Evolutionary conservation across 2,888 invertebrate genomes (phyloP), one percentile per base, ranked within the genome.

Genomic region (Drosophila kambysellisi): DNA sequence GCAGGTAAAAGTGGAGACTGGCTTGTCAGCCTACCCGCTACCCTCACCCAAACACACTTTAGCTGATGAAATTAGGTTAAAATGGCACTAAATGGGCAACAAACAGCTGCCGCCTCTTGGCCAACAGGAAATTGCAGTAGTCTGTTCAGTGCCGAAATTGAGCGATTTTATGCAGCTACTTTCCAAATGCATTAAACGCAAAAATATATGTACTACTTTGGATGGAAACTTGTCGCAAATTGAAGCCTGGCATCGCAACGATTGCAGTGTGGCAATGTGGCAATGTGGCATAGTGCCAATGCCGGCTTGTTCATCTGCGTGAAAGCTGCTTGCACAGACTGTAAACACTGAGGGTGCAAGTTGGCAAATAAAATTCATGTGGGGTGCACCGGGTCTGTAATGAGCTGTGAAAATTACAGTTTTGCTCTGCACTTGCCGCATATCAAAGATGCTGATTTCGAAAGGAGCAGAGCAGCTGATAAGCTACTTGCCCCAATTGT

Each of bases 21-120:
- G 56, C 51, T 43, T 48, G 50, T 30, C 41, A 7, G 32, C 11
- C 52, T 1, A 48, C 2, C n/a, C 12, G 2, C 15, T 1, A 15
- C 20, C 8, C 11, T 29, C 17, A 9, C 12, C 12, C 33, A 51
- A 8, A 12, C 37, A 51, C 41, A 51, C 53, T 48, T 25, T 41
- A 50, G 69, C 82, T 86, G 81, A 89, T 90, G 71, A 81, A 89
- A 90, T 85, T 90, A 89, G 85, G 90, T 87, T 85, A 90, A 85
- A 89, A 84, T 81, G 87, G 84, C 73, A 75, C 71, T 86, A 88
- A 85, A 90, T 83, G 81, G 88, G 73, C 76, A 60, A 66, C 62
- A 59, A 78, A 74, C 81, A 83, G 76, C 66, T 79, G 83, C 65
- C 69, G 30, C 54, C 65, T 51, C 66, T 52, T 80, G 62, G 59